Evolutionary conservation across 2,113 vertebrate genomes (phyloP).

Genomic region (Glaucidium brasilianum): DNA sequence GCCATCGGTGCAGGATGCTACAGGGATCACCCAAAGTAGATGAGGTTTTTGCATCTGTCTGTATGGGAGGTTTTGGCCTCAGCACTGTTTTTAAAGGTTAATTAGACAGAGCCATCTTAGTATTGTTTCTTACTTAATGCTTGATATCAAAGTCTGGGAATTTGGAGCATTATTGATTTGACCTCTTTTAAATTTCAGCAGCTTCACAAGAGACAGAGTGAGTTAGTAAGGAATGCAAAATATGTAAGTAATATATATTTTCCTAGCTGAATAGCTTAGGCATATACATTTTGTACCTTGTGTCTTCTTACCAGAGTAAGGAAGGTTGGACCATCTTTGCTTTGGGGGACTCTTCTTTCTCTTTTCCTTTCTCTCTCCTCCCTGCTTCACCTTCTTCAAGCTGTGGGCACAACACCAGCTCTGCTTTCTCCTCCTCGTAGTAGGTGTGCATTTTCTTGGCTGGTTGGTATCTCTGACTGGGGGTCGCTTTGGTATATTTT

Average conservation of each 20-base stretch:
- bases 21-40: background rate
- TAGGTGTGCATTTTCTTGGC: slow-evolving; percentile 75
- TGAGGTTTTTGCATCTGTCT: background rate
- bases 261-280: slow-evolving; percentile 64
- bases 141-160: slow-evolving; percentile 15
- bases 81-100: background rate
- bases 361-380: background rate
- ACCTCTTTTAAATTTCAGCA: slow-evolving; percentile 72
- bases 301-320: slow-evolving; percentile 63
- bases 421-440: slow-evolving; percentile 54
- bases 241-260: slow-evolving; percentile 60
- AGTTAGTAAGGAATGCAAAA: slow-evolving; percentile 68
- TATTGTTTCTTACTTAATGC: slow-evolving; percentile 27
- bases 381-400: slow-evolving; percentile 48
- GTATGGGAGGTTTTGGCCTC: background rate
- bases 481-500: background rate
- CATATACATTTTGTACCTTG: slow-evolving; percentile 20
- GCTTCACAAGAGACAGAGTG: slow-evolving; percentile 68
- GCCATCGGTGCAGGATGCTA: background rate
- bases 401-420: slow-evolving; percentile 68
- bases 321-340: slow-evolving; percentile 66
- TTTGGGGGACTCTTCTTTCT: slow-evolving; percentile 68
- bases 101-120: background rate
- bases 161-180: slow-evolving; percentile 65
- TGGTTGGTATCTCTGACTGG: slow-evolving; percentile 73